Conservation (phyloP, 2,113 vertebrate genomes). For the Chroicocephalus ridibundus region DNA sequence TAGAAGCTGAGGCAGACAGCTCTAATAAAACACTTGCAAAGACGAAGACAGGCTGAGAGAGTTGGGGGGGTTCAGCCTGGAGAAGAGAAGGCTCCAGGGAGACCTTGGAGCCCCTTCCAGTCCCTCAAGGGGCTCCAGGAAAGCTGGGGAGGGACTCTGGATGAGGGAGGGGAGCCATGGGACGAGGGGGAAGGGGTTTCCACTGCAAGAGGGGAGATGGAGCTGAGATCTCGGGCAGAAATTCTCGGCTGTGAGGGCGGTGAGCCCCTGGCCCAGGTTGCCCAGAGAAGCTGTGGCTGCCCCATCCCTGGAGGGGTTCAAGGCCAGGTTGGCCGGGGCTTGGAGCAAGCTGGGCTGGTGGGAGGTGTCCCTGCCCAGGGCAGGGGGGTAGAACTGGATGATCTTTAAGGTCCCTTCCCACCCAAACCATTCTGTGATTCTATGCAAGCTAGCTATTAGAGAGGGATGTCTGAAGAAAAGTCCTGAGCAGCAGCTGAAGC, state of each 20-base stretch:
- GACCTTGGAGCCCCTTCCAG: background rate
- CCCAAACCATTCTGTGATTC: background rate
- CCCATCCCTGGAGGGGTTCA: too few relatives aligned
- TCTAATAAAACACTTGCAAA: background rate
- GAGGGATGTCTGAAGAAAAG: background rate
- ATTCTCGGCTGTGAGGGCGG: too few relatives aligned
- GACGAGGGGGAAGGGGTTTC: too few relatives aligned
- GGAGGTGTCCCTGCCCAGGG: background rate
- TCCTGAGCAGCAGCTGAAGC: background rate
- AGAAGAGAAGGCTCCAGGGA: background rate
- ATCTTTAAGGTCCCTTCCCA: background rate
- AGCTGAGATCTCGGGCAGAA: too few relatives aligned
- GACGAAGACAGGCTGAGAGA: background rate
- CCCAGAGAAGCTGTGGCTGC: too few relatives aligned
- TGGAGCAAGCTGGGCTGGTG: background rate
- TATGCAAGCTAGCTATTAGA: background rate
- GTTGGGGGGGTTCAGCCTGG: background rate
- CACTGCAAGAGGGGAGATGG: too few relatives aligned
- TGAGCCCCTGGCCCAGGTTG: too few relatives aligned
- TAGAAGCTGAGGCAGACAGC: background rate
- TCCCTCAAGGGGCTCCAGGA: too few relatives aligned
- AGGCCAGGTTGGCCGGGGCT: background rate
- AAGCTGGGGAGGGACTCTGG: too few relatives aligned
- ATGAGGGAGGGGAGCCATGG: too few relatives aligned
- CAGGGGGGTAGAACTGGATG: too few relatives aligned